Conservation (phyloP, 2,113 vertebrate species). For the Gambusia affinis region DNA sequence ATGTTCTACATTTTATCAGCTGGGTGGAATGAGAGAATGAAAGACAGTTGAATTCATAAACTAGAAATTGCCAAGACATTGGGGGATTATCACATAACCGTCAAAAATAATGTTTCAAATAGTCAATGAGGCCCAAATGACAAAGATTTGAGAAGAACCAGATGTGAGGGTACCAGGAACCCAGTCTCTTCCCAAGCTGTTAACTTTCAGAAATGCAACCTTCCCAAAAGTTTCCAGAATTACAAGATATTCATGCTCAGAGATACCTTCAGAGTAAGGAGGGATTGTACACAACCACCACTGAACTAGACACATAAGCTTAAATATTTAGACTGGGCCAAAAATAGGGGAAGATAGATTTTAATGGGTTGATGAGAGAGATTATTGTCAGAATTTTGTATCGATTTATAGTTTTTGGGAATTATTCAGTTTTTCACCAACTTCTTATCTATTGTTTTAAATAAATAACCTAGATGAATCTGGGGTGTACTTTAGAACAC, state of each 20-base stretch:
- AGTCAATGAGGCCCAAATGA: too few relatives aligned
- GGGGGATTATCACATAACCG: background rate
- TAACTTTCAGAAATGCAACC: background rate
- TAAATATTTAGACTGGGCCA: background rate
- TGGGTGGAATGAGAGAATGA: slow-evolving; percentile 58
- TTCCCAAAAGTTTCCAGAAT: background rate
- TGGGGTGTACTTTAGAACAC: too few relatives aligned
- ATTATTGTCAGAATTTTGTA: too few relatives aligned
- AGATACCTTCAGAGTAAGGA: background rate
- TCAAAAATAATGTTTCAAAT: background rate
- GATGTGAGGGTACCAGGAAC: too few relatives aligned
- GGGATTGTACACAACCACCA: too few relatives aligned
- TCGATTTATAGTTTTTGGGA: too few relatives aligned
- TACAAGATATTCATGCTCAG: background rate
- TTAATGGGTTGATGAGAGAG: background rate
- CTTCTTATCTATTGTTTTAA: too few relatives aligned
- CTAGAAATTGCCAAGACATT: background rate
- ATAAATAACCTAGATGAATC: too few relatives aligned
- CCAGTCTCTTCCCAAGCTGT: background rate
- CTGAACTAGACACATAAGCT: background rate
- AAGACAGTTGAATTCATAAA: slow-evolving; percentile 45
- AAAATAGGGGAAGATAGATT: background rate
- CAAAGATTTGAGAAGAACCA: too few relatives aligned
- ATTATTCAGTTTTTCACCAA: too few relatives aligned
- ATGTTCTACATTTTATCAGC: slow-evolving; percentile 47